Evolutionary conservation across 2,797 vertebrate species (phyloP).

Genomic region (Phoebastria nigripes): DNA sequence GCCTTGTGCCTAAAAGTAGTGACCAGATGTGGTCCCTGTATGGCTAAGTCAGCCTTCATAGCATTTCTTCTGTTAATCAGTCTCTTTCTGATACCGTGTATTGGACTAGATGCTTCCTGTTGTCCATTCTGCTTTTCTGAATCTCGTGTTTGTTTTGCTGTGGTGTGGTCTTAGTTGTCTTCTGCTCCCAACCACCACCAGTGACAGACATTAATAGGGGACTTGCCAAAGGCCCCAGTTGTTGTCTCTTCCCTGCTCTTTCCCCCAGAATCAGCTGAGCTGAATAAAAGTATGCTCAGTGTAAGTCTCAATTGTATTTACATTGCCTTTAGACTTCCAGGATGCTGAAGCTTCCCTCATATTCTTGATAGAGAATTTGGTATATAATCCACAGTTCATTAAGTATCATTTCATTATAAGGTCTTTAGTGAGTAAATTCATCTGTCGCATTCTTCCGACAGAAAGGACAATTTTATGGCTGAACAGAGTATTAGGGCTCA

Average conservation of each 20-base stretch:
- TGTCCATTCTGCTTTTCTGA: background rate
- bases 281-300: background rate
- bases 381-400: constrained; percentile 10
- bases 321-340: background rate
- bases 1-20: background rate
- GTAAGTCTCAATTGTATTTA: background rate
- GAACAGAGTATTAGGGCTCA: background rate
- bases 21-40: background rate
- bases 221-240: background rate
- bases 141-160: background rate
- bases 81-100: background rate
- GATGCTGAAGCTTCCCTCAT: background rate
- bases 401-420: background rate
- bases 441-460: background rate
- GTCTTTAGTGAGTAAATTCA: constrained; percentile 16
- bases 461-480: constrained; percentile 43
- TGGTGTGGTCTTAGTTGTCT: background rate
- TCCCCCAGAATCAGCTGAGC: background rate
- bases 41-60: background rate
- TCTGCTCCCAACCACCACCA: background rate
- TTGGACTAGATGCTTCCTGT: background rate
- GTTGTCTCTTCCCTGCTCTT: background rate
- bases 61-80: background rate
- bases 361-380: background rate
- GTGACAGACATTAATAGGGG: background rate